These are phyloP conservation scores for Tinea pellionella DNA, from an alignment of 2,888 invertebrate species.

Conservation along the genomic window DNA sequence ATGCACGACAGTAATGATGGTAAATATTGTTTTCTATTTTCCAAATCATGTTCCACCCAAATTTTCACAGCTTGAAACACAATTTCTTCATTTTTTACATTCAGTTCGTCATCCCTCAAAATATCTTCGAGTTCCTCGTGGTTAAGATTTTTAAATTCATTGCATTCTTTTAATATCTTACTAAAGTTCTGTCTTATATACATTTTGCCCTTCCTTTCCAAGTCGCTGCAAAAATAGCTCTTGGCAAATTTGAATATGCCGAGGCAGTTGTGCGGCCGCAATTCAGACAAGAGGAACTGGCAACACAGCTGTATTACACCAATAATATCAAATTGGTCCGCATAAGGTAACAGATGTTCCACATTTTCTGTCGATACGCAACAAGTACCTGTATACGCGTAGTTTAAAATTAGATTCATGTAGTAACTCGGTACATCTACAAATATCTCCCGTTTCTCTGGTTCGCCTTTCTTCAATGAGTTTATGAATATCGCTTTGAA, in stretches of 20 bases:
- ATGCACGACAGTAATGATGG: slow-evolving; percentile 73
- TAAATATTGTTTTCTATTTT: slow-evolving; percentile 64
- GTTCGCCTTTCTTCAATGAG: slow-evolving; percentile 71
- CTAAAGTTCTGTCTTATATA: slow-evolving; percentile 71
- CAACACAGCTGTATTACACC: slow-evolving; percentile 79
- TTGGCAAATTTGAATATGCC: slow-evolving; percentile 78
- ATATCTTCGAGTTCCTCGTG: slow-evolving; percentile 73
- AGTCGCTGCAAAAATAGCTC: slow-evolving; percentile 76
- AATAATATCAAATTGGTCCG: slow-evolving; percentile 79
- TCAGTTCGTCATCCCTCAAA: slow-evolving; percentile 77
- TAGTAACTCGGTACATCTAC: slow-evolving; percentile 70
- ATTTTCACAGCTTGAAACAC: slow-evolving; percentile 79
- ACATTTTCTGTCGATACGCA: slow-evolving; percentile 74
- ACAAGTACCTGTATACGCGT: slow-evolving; percentile 79
- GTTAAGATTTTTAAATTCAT: slow-evolving; percentile 72
- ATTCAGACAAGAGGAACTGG: slow-evolving; percentile 72
- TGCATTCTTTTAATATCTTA: slow-evolving; percentile 71
- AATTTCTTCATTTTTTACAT: slow-evolving; percentile 77
- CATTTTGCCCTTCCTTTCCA: slow-evolving; percentile 71
- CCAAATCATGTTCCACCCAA: slow-evolving; percentile 75
- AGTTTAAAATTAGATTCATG: slow-evolving; percentile 77
- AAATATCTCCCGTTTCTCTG: slow-evolving; percentile 71
- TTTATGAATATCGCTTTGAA: slow-evolving; percentile 79
- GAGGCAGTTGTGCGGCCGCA: slow-evolving; percentile 76
- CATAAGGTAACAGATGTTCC: slow-evolving; percentile 74